phyloP scores from a whole-genome alignment of 2,888 invertebrate species.

The Euphydryas editha region DNA sequence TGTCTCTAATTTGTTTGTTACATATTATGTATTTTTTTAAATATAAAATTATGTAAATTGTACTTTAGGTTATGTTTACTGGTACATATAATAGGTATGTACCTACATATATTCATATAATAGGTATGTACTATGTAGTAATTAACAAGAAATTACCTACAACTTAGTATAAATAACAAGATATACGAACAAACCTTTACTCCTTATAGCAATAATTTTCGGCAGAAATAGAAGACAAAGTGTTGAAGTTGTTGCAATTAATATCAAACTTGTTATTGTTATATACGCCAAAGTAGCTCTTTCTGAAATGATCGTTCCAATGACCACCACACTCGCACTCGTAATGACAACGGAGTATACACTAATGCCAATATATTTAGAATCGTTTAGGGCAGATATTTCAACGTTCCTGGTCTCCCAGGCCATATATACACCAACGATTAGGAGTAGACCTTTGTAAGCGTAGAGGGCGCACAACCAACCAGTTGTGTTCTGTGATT shows the following conservation, averaged over 20 bases:
- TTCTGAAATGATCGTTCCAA: conserved; percentile 94
- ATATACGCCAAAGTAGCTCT: conserved; percentile 91
- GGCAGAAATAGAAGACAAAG: conserved; percentile 94
- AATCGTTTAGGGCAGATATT: conserved; percentile 95
- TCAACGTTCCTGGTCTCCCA: conserved; percentile 97
- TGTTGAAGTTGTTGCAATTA: conserved; percentile 93
- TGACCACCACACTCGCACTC: conserved; percentile 92
- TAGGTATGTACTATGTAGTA: no score
- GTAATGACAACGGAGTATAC: conserved; percentile 96
- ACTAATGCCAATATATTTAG: conserved; percentile 96
- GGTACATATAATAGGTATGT: no score
- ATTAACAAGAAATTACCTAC: no score
- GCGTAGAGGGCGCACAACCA: conserved; percentile 96
- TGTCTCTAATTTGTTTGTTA: no score
- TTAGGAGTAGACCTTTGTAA: conserved; percentile 93
- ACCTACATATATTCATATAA: no score
- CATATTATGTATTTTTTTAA: no score
- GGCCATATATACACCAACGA: conserved; percentile 97
- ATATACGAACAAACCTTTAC: conserved; percentile 69
- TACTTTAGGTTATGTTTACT: no score
- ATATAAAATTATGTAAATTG: no score
- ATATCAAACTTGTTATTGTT: conserved; percentile 91
- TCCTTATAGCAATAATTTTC: conserved; percentile 90
- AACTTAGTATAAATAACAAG: not conserved
- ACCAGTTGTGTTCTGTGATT: conserved; percentile 92